Percentiles rank a stretch among this genome's conserved stretches.
Conservation (phyloP, 1,140 invertebrate genomes). For the Euwallacea similis region DNA sequence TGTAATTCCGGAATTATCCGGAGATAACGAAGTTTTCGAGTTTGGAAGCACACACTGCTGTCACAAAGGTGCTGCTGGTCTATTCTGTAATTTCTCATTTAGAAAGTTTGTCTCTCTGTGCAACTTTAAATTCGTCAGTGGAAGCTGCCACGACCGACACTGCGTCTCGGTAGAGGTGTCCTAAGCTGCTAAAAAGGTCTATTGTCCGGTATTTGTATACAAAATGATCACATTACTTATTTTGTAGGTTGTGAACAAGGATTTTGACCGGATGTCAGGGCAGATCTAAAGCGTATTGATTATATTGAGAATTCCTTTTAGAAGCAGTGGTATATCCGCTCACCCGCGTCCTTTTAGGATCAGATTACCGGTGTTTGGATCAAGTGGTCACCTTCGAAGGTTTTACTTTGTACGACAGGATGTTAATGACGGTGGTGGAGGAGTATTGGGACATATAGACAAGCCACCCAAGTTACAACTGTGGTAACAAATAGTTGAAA, state of each 20-base stretch:
- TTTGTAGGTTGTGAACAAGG: slow-evolving; percentile 5
- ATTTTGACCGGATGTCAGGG: slow-evolving; percentile 38
- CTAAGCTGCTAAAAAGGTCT: slow-evolving; percentile 18
- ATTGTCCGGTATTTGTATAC: slow-evolving; percentile 40
- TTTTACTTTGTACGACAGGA: not conserved
- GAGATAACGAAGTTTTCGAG: slow-evolving; percentile 24
- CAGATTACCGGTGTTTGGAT: slow-evolving; percentile 14
- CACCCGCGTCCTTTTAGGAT: slow-evolving; percentile 34
- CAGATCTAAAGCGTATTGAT: slow-evolving; percentile 29
- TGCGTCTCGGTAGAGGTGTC: slow-evolving; percentile 9
- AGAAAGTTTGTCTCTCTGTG: not conserved
- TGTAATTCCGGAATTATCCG: slow-evolving; percentile 21
- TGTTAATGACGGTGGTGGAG: not conserved
- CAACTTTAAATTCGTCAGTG: too few species aligned
- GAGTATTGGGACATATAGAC: too few species aligned
- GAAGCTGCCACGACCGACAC: too few species aligned
- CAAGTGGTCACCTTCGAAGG: slow-evolving; percentile 4
- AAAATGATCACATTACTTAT: slow-evolving; percentile 33
- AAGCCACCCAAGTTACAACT: too few species aligned
- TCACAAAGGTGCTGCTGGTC: slow-evolving; percentile 25
- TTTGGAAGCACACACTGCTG: slow-evolving; percentile 18
- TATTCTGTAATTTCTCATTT: slow-evolving; percentile 20
- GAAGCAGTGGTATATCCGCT: slow-evolving; percentile 32
- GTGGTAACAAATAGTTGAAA: slow-evolving; percentile 10
- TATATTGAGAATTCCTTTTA: slow-evolving; percentile 24